phyloP scores from a whole-genome alignment of 2,113 vertebrate species.

The Ochotona princeps region DNA sequence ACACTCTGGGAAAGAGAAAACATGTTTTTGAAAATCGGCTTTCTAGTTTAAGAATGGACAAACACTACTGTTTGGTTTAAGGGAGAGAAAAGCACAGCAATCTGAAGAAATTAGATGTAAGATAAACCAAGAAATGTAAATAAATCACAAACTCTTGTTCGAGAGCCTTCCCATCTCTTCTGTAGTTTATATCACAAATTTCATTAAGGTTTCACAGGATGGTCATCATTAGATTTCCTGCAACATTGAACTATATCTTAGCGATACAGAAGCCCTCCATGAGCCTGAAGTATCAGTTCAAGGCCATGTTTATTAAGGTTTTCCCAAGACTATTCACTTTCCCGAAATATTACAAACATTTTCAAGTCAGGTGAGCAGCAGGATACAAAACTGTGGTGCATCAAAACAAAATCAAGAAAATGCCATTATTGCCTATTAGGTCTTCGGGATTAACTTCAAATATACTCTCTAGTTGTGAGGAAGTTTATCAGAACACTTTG shows the following conservation, averaged over 20 bases:
- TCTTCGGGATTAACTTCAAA: conserved; percentile 66
- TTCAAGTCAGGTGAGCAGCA: conserved; percentile 81
- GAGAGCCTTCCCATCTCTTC: conserved; percentile 66
- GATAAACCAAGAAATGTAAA: conserved; percentile 73
- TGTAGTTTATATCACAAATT: conserved; percentile 62
- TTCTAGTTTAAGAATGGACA: conserved; percentile 63
- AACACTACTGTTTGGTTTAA: conserved; percentile 69
- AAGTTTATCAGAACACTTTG: conserved; percentile 3
- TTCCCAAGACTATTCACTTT: conserved; percentile 63
- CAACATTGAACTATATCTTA: conserved; percentile 83
- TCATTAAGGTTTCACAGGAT: conserved; percentile 79
- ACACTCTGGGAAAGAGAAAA: conserved; percentile 41
- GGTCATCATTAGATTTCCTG: conserved; percentile 81
- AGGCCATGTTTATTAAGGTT: conserved; percentile 79
- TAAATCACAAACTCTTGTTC: conserved; percentile 51
- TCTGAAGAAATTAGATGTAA: conserved; percentile 62
- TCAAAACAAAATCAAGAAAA: conserved; percentile 81
- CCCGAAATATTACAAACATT: conserved; percentile 78
- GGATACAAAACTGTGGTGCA: conserved; percentile 69
- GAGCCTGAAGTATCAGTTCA: conserved; percentile 76
- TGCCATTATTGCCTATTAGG: conserved; percentile 53
- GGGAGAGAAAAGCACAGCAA: conserved; percentile 52
- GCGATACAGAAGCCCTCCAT: conserved; percentile 76
- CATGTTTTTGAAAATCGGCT: conserved; percentile 30
- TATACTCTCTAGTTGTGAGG: conserved; percentile 30